These are phyloP conservation scores for Emys orbicularis DNA, from an alignment of 2,797 vertebrate species.

Conservation along the genomic window DNA sequence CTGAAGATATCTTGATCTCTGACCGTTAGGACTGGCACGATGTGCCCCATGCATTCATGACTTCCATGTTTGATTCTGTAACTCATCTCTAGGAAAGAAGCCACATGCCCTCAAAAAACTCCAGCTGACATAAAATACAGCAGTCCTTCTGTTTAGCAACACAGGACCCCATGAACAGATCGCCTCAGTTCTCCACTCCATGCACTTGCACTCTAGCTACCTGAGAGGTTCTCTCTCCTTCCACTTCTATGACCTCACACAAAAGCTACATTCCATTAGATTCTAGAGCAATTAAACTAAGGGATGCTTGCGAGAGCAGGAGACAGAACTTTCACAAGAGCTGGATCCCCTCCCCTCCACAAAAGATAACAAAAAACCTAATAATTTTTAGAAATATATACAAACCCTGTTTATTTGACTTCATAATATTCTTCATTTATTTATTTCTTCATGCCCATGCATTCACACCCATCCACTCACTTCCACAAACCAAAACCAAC, in stretches of 20 bases:
- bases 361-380: neutral
- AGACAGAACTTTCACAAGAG: neutral
- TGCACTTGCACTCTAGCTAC: neutral
- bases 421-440: neutral
- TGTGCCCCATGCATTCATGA: neutral
- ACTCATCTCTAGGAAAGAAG: neutral
- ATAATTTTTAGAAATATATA: neutral
- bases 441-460: neutral
- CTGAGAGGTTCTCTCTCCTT: neutral
- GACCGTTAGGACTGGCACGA: neutral
- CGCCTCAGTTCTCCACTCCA: neutral
- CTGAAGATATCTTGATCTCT: neutral
- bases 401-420: neutral
- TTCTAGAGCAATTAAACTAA: neutral
- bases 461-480: neutral
- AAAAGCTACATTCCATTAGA: neutral
- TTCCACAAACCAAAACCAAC: neutral
- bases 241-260: neutral
- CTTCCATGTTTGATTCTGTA: neutral
- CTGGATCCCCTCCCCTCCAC: neutral
- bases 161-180: neutral
- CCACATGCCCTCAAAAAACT: neutral
- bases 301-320: neutral
- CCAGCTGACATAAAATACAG: neutral
- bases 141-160: neutral